Evolutionary conservation across 53 echinoderm and acorn worm species (phyloP), one percentile per base, ranked within the genome.

Genomic region (Holothuria scabra): DNA sequence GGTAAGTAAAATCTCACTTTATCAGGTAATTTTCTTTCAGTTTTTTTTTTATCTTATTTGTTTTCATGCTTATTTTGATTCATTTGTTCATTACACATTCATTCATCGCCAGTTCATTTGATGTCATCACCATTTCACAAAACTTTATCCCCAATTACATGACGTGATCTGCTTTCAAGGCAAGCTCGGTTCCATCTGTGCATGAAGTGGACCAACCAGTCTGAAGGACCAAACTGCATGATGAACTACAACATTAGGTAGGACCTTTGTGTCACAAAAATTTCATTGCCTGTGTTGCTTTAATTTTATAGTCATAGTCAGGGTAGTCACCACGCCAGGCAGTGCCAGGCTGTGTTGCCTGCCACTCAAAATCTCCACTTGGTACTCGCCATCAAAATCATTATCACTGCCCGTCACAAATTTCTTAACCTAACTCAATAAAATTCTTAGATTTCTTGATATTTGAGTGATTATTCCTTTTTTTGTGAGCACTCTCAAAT

Each of bases 21-120:
- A 37, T 81, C 58, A 59, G 38, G 25, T 28, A 34, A 59, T 25
- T 81, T 60, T 59, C 22, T 28, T 58, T 22, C 33, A 8, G 12
- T 31, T 81, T 60, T 60, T 25, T 59, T 56, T 59, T 60, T 19
- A 31, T 81, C 22, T 56, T 29, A 13, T 28, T 59, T 60, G 33
- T 24, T 58, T 37, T 58, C 63, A 60, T 81, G 13, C 60, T 60
- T 59, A 46, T 13, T 6, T n/a, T n/a, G n/a, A n/a, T 37, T 38
- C 13, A 24, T 48, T 12, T 82, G 46, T 20, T 63, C 65, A 52
- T 52, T 52, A 52, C 38, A 69, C 69, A 69, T 69, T 69, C 69
- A 69, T 69, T 34, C 69, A 69, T 33, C 37, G n/a, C 69, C 69
- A 69, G 69, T 41, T 69, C 69, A 69, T 69, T 34, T 69, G 69